Percentiles rank a stretch among this genome's conserved stretches.
Evolutionary conservation across 2,113 vertebrate genomes (phyloP).

Genomic region (Blennius ocellaris): DNA sequence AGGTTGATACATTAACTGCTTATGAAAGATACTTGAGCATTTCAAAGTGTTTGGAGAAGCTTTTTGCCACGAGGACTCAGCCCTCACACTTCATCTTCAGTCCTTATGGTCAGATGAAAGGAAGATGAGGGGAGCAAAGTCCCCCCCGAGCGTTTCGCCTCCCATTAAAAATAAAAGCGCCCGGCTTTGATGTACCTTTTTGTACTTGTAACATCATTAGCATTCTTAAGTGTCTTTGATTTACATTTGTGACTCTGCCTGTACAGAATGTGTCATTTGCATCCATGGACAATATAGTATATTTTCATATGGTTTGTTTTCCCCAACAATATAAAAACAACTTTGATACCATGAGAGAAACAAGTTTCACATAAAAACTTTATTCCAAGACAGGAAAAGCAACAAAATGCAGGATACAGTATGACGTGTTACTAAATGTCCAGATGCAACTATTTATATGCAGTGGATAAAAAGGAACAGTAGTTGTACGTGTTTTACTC

Average conservation of each 20-base stretch:
- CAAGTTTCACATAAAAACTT: constrained; percentile 33
- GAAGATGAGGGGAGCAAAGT: constrained; percentile 13
- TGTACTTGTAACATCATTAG: constrained; percentile 41
- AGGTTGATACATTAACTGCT: constrained; percentile 29
- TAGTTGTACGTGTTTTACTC: constrained; percentile 41
- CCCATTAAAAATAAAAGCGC: constrained; percentile 34
- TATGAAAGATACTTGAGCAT: constrained; percentile 35
- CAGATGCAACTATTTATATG: constrained; percentile 39
- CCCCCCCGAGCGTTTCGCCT: background rate
- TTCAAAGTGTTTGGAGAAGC: constrained; percentile 34
- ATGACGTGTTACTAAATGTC: constrained; percentile 33
- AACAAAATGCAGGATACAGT: constrained; percentile 51
- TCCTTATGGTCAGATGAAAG: constrained; percentile 48
- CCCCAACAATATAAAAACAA: too few species aligned
- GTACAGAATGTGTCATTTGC: constrained; percentile 17
- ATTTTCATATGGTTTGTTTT: too few species aligned
- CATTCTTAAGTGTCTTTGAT: constrained; percentile 49
- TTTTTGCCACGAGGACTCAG: constrained; percentile 8
- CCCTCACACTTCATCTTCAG: background rate
- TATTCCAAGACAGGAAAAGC: constrained; percentile 68
- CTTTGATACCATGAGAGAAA: too few species aligned
- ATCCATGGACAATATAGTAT: constrained; percentile 8
- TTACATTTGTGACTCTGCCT: constrained; percentile 16
- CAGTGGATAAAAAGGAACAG: constrained; percentile 44
- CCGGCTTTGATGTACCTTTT: constrained; percentile 45